phyloP scores from a whole-genome alignment of 2,797 vertebrate species.

The Amphiprion clarkii region DNA sequence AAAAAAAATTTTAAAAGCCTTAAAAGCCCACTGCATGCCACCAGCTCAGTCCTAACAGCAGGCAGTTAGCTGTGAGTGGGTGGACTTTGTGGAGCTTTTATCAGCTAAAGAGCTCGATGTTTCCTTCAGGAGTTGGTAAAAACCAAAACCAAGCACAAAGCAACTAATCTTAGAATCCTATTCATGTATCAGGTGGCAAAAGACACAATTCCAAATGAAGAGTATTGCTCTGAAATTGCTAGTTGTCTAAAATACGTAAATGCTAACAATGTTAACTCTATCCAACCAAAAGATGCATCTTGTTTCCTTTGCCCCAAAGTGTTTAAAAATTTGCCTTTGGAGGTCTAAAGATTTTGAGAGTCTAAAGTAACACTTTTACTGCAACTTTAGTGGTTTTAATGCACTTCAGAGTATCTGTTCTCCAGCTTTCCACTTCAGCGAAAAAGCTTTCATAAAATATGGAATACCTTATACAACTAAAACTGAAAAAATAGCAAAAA shows the following conservation, averaged over 20 bases:
- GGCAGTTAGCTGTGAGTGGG: no score
- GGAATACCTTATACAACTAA: conserved; percentile 7
- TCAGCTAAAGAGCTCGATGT: no score
- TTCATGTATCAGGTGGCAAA: no score
- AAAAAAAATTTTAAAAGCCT: no score
- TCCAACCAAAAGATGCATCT: not conserved
- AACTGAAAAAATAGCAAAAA: not conserved
- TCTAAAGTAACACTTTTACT: no score
- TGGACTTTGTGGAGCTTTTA: no score
- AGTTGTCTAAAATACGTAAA: no score
- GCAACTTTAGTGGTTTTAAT: no score
- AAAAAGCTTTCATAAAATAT: conserved; percentile 14
- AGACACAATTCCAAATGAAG: not conserved
- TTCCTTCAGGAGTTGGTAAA: not conserved
- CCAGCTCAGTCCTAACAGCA: no score
- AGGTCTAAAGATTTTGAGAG: no score
- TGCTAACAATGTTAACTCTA: not conserved
- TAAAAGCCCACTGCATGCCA: no score
- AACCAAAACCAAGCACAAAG: not conserved
- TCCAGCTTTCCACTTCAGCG: not conserved
- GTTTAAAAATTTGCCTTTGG: not conserved
- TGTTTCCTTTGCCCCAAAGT: not conserved
- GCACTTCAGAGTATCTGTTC: not conserved
- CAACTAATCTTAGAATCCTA: not conserved
- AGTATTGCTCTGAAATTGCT: no score